phyloP scores from a whole-genome alignment of 2,888 invertebrate genomes.

The Sesamia inferens region DNA sequence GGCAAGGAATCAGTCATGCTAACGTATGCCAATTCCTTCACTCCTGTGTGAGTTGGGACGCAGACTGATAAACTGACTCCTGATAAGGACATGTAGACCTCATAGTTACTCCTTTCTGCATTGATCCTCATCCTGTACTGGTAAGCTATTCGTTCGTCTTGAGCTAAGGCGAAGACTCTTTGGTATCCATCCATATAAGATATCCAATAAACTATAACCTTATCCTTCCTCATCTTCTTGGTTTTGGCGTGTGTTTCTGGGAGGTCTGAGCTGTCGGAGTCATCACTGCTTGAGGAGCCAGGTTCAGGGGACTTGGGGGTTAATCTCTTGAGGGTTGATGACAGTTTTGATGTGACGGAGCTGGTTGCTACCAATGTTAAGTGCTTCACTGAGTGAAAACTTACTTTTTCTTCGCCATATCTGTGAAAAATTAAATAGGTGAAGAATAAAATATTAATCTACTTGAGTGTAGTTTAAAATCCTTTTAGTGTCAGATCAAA shows the following conservation, averaged over 20 bases:
- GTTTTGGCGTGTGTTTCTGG: slow-evolving; percentile 86
- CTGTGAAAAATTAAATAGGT: slow-evolving; percentile 71
- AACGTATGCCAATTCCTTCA: slow-evolving; percentile 92
- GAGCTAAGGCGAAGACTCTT: slow-evolving; percentile 93
- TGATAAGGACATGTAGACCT: slow-evolving; percentile 92
- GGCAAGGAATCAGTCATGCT: slow-evolving; percentile 93
- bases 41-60: slow-evolving; percentile 78
- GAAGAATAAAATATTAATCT: not conserved
- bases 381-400: slow-evolving; percentile 92
- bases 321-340: slow-evolving; percentile 88
- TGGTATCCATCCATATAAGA: slow-evolving; percentile 94
- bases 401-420: slow-evolving; percentile 93
- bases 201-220: slow-evolving; percentile 94
- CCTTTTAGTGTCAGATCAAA: not conserved
- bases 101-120: slow-evolving; percentile 92
- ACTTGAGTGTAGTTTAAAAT: not conserved
- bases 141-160: slow-evolving; percentile 93
- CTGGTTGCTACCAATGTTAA: slow-evolving; percentile 84
- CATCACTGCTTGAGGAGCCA: slow-evolving; percentile 91
- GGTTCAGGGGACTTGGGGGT: slow-evolving; percentile 88
- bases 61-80: slow-evolving; percentile 92
- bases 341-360: slow-evolving; percentile 89
- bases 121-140: slow-evolving; percentile 90
- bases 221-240: slow-evolving; percentile 93
- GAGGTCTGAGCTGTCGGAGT: slow-evolving; percentile 85